Conservation (phyloP, 2,113 vertebrate species). For the Malurus cyaneus region DNA sequence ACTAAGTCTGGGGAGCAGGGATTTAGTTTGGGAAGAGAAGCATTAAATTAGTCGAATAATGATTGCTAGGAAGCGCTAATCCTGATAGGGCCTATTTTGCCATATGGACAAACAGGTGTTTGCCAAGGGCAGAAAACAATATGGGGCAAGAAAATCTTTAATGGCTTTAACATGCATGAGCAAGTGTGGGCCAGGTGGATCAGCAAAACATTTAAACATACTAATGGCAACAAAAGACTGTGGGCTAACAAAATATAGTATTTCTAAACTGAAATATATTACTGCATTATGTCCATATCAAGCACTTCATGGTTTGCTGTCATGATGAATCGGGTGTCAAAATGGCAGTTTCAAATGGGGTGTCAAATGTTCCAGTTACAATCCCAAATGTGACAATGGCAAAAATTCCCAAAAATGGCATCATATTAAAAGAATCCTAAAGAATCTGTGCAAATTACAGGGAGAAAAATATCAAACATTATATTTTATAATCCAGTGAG, state of each 20-base stretch:
- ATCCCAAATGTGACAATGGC: neutral
- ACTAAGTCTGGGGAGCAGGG: neutral
- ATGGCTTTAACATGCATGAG: neutral
- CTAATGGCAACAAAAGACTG: neutral
- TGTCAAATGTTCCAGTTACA: neutral
- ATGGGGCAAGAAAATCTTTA: neutral
- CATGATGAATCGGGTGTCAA: neutral
- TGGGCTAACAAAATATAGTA: neutral
- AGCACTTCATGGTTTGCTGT: neutral
- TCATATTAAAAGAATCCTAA: neutral
- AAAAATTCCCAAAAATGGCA: neutral
- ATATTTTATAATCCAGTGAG: neutral
- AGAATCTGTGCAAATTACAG: neutral
- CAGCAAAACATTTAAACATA: neutral
- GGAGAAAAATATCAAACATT: neutral
- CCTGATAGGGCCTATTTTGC: neutral
- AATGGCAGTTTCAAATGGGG: neutral
- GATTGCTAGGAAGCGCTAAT: neutral
- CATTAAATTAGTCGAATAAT: neutral
- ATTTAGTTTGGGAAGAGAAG: fast-evolving
- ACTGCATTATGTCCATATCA: neutral
- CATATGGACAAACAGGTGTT: constrained; percentile 46
- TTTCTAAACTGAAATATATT: neutral
- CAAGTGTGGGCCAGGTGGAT: neutral
- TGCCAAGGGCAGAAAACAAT: constrained; percentile 23